phyloP scores from a whole-genome alignment of 2,797 vertebrate species.

The Phalanger gymnotis region DNA sequence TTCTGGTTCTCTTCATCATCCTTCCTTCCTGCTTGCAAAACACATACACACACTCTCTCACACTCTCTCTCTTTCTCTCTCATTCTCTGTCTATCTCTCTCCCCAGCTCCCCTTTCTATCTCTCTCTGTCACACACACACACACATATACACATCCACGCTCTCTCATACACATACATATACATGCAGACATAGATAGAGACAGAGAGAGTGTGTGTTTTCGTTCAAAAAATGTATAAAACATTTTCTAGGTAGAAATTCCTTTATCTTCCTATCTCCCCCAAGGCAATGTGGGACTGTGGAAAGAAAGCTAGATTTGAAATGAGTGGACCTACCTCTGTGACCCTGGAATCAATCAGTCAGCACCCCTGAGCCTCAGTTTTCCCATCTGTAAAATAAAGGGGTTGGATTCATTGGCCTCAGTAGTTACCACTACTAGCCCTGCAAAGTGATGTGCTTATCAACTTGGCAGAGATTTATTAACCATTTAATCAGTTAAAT shows the following conservation, averaged over 20 bases:
- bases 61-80: background rate
- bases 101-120: background rate
- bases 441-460: background rate
- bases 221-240: background rate
- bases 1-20: conserved; percentile 20
- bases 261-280: too few species aligned
- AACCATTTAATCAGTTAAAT: background rate
- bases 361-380: background rate
- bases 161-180: background rate
- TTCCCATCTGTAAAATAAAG: background rate
- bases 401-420: background rate
- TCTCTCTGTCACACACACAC: too few species aligned
- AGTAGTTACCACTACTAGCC: background rate
- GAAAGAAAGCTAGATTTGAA: background rate
- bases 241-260: background rate
- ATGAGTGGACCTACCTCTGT: background rate
- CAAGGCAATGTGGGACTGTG: background rate
- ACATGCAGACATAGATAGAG: too few species aligned
- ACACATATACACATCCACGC: too few species aligned
- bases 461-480: background rate
- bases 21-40: background rate
- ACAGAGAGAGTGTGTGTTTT: background rate
- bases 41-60: background rate
- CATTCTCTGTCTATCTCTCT: background rate
- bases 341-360: background rate